Evolutionary conservation across 2,888 invertebrate genomes (phyloP).

Genomic region (Pheosia gnoma): DNA sequence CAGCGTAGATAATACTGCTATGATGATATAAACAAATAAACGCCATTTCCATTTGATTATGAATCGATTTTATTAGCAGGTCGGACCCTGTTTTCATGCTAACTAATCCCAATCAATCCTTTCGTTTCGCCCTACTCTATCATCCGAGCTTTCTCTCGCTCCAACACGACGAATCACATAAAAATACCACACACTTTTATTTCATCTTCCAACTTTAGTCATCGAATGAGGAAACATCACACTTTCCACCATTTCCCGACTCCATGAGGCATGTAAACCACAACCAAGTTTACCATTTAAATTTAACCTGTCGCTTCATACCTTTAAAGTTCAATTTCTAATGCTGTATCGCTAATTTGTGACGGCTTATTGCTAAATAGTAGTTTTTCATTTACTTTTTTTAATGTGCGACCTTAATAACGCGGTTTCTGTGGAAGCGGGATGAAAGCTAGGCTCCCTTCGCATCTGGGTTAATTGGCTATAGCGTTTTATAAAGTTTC

Average conservation of each 20-base stretch:
- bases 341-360: not conserved
- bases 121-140: slow-evolving; percentile 9
- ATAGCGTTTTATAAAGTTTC: slow-evolving; percentile 36
- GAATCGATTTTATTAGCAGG: too few relatives aligned
- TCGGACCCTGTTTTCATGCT: not conserved
- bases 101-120: not conserved
- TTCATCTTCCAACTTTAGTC: slow-evolving; percentile 26
- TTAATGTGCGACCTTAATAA: slow-evolving; percentile 44
- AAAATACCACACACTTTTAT: slow-evolving; percentile 27
- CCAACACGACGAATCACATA: slow-evolving; percentile 21
- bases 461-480: slow-evolving; percentile 50
- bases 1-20: too few relatives aligned
- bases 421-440: slow-evolving; percentile 36
- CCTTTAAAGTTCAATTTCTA: not conserved
- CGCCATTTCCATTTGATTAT: too few relatives aligned
- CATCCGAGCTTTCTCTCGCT: not conserved
- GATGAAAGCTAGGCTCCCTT: slow-evolving; percentile 28
- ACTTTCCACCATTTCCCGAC: slow-evolving; percentile 1
- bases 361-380: not conserved
- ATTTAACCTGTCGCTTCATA: not conserved
- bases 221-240: slow-evolving; percentile 29
- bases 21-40: too few relatives aligned
- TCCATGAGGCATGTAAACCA: not conserved
- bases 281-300: not conserved
- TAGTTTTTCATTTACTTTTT: slow-evolving; percentile 29